Conservation (phyloP, 1,140 invertebrate genomes). For the Ptiloglossa arizonensis region DNA sequence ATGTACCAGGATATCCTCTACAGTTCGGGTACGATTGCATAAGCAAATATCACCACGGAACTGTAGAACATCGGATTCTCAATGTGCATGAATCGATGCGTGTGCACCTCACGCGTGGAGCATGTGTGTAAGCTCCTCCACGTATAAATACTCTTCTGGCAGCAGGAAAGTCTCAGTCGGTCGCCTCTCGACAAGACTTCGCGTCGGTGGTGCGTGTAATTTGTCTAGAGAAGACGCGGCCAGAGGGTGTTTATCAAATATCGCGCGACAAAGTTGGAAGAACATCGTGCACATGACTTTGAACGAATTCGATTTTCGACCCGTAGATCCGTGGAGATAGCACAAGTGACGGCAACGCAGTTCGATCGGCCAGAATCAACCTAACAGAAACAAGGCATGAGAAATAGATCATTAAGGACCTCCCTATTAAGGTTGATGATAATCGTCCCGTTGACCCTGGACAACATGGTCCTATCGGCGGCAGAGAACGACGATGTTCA, state of each 20-base stretch:
- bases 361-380: neutral
- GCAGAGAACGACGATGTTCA: conserved; percentile 12
- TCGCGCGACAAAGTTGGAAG: neutral
- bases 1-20: neutral
- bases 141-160: conserved; percentile 74
- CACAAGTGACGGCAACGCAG: neutral
- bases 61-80: conserved; percentile 18
- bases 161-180: conserved; percentile 70
- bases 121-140: conserved; percentile 61
- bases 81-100: conserved; percentile 19
- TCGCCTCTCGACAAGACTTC: conserved; percentile 51
- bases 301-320: too few species aligned
- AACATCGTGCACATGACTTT: neutral
- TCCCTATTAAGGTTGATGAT: conserved; percentile 42
- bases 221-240: conserved; percentile 1
- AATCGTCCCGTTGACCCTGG: conserved; percentile 41
- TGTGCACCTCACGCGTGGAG: conserved; percentile 36
- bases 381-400: conserved; percentile 39
- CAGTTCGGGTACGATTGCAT: conserved; percentile 24
- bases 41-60: conserved; percentile 33
- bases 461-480: conserved; percentile 18
- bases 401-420: neutral
- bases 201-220: conserved; percentile 3
- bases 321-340: neutral
- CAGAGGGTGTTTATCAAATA: neutral